phyloP scores from a whole-genome alignment of 1,140 invertebrate genomes.

The Scaptodrosophila lebanonensis region DNA sequence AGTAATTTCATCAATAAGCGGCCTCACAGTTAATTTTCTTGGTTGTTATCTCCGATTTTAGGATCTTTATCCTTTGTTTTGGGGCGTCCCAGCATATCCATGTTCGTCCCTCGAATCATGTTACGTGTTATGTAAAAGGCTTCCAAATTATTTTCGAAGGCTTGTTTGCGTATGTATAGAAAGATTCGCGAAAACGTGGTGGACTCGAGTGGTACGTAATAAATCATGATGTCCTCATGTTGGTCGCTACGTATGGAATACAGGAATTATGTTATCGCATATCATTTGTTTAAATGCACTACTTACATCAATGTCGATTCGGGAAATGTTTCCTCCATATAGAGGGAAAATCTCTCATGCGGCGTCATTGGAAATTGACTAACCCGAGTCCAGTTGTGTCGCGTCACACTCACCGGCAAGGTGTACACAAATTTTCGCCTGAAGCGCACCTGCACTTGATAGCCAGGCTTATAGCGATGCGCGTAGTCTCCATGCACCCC shows the following conservation, averaged over 20 bases:
- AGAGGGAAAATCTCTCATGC: constrained; percentile 38
- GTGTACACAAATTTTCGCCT: constrained; percentile 42
- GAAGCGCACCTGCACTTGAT: constrained; percentile 54
- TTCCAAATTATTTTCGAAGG: constrained; percentile 55
- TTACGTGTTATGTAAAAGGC: constrained; percentile 52
- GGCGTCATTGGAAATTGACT: constrained; percentile 54
- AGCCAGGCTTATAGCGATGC: constrained; percentile 77
- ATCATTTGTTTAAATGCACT: too few species aligned
- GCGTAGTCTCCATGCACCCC: constrained; percentile 81
- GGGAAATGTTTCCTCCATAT: constrained; percentile 50
- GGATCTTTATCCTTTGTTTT: background rate
- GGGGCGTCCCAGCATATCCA: constrained; percentile 12
- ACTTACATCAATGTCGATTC: constrained; percentile 37
- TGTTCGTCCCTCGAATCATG: constrained; percentile 9
- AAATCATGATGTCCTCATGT: constrained; percentile 23
- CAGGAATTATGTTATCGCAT: background rate
- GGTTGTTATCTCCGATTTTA: too few species aligned
- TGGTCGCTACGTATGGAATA: constrained; percentile 15
- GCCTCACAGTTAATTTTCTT: too few species aligned
- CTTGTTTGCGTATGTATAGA: constrained; percentile 35
- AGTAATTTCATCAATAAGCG: too few species aligned
- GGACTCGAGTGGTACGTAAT: constrained; percentile 14
- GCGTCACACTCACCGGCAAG: constrained; percentile 29
- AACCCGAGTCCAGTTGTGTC: constrained; percentile 50
- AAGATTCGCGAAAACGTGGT: constrained; percentile 43